These are phyloP conservation scores for Sarcophaga subvicina DNA, from an alignment of 2,888 invertebrate species.

Conservation along the genomic window DNA sequence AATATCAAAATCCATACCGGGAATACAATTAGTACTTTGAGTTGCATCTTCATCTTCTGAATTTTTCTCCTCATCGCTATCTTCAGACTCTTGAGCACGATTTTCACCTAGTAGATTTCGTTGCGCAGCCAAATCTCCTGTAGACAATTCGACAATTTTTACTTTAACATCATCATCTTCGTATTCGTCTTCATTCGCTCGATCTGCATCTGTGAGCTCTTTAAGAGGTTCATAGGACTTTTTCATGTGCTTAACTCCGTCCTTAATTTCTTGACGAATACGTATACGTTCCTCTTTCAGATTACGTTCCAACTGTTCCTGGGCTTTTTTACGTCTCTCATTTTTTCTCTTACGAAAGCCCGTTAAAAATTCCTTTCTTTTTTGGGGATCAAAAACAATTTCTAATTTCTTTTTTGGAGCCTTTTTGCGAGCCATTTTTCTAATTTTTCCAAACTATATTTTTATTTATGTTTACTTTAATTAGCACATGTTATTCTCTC, in stretches of 20 bases:
- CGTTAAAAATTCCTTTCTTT: constrained; percentile 87
- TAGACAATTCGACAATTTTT: constrained; percentile 89
- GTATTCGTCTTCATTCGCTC: constrained; percentile 83
- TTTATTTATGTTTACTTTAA: constrained; percentile 28
- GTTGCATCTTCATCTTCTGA: constrained; percentile 72
- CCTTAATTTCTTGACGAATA: constrained; percentile 89
- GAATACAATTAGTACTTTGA: constrained; percentile 72
- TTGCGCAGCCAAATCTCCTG: constrained; percentile 87
- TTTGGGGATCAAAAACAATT: constrained; percentile 84
- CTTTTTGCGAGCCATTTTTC: constrained; percentile 74
- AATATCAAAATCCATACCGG: constrained; percentile 78
- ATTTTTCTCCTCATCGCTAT: constrained; percentile 74
- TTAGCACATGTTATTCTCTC: constrained; percentile 33
- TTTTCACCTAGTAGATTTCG: constrained; percentile 89
- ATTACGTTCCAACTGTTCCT: constrained; percentile 87
- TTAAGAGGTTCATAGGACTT: constrained; percentile 87
- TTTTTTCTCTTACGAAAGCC: constrained; percentile 92
- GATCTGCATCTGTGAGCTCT: constrained; percentile 81
- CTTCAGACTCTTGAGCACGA: constrained; percentile 81
- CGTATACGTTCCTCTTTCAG: constrained; percentile 90
- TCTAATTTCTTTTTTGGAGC: constrained; percentile 74
- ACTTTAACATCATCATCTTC: constrained; percentile 90
- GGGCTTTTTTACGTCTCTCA: constrained; percentile 88
- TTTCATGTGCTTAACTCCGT: constrained; percentile 88
- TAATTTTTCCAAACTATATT: background rate